phyloP scores from a whole-genome alignment of 2,888 invertebrate genomes.

The Diloba caeruleocephala region DNA sequence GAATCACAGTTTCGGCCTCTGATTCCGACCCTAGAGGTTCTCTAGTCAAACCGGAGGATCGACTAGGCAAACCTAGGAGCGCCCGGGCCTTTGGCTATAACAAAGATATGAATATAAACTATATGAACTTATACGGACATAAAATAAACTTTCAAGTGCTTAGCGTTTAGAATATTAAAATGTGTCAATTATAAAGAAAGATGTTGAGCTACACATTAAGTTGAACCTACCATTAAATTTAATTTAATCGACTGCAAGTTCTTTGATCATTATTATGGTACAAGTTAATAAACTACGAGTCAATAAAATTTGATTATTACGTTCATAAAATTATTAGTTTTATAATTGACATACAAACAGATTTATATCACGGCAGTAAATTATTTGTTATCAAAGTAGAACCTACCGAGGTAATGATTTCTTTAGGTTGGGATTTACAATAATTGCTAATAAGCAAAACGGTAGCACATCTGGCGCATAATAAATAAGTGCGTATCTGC shows the following conservation, averaged over 20 bases:
- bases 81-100: too few species aligned
- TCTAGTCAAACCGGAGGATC: too few species aligned
- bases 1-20: too few species aligned
- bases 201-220: slow-evolving; percentile 20
- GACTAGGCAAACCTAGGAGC: too few species aligned
- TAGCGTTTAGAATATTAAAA: slow-evolving; percentile 43
- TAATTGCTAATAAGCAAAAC: slow-evolving; percentile 49
- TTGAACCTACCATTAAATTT: slow-evolving; percentile 18
- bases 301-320: slow-evolving; percentile 39
- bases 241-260: slow-evolving; percentile 26
- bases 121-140: slow-evolving; percentile 12
- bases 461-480: slow-evolving; percentile 54
- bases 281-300: slow-evolving; percentile 28
- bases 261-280: slow-evolving; percentile 32
- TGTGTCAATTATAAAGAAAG: slow-evolving; percentile 45
- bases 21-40: too few species aligned
- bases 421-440: slow-evolving; percentile 19
- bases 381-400: slow-evolving; percentile 40
- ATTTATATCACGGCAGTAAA: slow-evolving; percentile 32
- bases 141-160: slow-evolving; percentile 40
- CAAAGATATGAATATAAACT: too few species aligned
- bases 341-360: slow-evolving; percentile 35
- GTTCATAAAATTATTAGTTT: slow-evolving; percentile 38
- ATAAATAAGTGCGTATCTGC: slow-evolving; percentile 63
- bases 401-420: slow-evolving; percentile 20